These are phyloP conservation scores for Neuroscelio doddi DNA, from an alignment of 2,888 invertebrate species.

Conservation along the genomic window DNA sequence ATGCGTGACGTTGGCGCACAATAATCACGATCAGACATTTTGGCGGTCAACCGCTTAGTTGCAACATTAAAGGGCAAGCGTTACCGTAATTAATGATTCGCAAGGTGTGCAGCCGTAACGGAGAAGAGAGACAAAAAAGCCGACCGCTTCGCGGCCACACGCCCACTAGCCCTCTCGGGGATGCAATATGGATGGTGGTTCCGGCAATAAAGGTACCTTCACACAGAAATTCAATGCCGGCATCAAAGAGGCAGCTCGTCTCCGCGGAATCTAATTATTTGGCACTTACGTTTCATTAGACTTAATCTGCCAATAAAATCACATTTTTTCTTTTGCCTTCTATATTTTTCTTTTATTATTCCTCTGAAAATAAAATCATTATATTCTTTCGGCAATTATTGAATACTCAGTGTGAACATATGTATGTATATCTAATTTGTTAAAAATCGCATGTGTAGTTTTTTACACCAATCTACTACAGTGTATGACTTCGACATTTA, in stretches of 20 bases:
- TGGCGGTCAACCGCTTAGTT: slow-evolving; percentile 42
- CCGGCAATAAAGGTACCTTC: slow-evolving; percentile 47
- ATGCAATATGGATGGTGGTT: slow-evolving; percentile 41
- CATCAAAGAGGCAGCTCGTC: slow-evolving; percentile 3
- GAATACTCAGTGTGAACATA: too few relatives aligned
- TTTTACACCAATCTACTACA: too few relatives aligned
- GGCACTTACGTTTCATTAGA: slow-evolving; percentile 39
- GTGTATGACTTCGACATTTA: slow-evolving; percentile 33
- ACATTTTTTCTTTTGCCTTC: too few relatives aligned
- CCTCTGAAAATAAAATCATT: too few relatives aligned
- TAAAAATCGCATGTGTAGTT: too few relatives aligned
- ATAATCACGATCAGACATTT: slow-evolving; percentile 40
- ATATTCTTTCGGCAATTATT: too few relatives aligned
- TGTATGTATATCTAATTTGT: too few relatives aligned
- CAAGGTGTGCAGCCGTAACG: slow-evolving; percentile 45
- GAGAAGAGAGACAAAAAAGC: slow-evolving; percentile 45
- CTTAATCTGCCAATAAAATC: too few relatives aligned
- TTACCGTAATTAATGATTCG: slow-evolving; percentile 57
- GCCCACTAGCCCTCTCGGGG: slow-evolving; percentile 31
- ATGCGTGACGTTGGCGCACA: slow-evolving; percentile 26
- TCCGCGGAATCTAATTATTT: slow-evolving; percentile 33
- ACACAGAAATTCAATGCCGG: slow-evolving; percentile 8
- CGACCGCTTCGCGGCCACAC: slow-evolving; percentile 33
- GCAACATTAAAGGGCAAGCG: slow-evolving; percentile 42
- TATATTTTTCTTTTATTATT: too few relatives aligned